Evolutionary conservation across 2,113 vertebrate species (phyloP), one percentile per base, ranked within the genome.

Genomic region (Lontra canadensis): DNA sequence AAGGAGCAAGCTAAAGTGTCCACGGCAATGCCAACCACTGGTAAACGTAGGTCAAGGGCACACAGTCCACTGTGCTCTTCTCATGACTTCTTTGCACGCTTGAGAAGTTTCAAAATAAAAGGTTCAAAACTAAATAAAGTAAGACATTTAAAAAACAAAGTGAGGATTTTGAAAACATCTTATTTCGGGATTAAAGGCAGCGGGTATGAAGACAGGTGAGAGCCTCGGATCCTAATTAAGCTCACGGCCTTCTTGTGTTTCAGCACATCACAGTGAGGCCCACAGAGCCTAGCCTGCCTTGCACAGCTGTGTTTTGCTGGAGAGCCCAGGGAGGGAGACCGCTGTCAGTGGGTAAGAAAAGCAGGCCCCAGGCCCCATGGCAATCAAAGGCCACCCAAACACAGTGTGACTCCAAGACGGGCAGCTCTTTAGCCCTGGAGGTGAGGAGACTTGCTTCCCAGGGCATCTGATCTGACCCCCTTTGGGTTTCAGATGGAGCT

Each of bases 21-120:
- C 0, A 1, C 0, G 12, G 17, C 49, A 2, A 11, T 3, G 57
- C 34, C 7, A 23, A 14, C 47, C 26, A 39, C 0, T 2, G 11
- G 11, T 14, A 5, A 59, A 49, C 2, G 23, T 0, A 61, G 34
- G 39, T 59, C 81, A 74, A 57, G 26, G 36, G 20, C 52, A 59
- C 44, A 9, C 15, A 18, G 20, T 15, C 63, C 65, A 3, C 6
- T 2, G 20, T 15, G 25, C 31, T 47, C 25, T 73, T n/a, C 15
- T 82, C 7, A 34, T n/a, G 31, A 59, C 13, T 34, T 57, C 73
- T 88, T 59, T 61, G 18, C 1, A 82, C 39, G 20, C 34, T 71
- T 57, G 31, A 49, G 29, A 65, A 23, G 63, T 84, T 90, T 63
- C 76, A 65, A 86, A 93, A 52, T 59, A 83, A 39, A 34, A 93